Base-by-base conservation (phyloP, 2,888 invertebrate species). In the Erynnis tages region DNA sequence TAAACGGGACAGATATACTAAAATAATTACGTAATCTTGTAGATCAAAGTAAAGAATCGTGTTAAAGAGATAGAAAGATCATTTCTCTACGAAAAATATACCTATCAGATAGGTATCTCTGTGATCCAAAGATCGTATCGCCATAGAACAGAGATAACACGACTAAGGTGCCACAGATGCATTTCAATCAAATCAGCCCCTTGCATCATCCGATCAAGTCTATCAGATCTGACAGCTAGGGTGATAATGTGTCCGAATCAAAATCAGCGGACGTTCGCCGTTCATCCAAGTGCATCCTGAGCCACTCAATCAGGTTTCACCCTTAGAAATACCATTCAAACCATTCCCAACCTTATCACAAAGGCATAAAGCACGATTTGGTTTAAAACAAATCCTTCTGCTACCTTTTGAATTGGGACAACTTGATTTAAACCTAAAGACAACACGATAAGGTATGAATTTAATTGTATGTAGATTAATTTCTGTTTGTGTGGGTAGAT, bases 241-340 rank as follows among this genome's bases (percentile, higher is more conserved):
- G 10, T 25, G 40, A 49, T 43, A 35, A 34, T 41, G 32, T 25
- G 27, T 41, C 35, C 7, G 25, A 43, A 50, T 50, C 43, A 35
- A 32, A 34, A 49, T 41, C 49, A 41, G 41, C 49, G 41, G 49
- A 49, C 49, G 34, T 49, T 21, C 30, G 25, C 34, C 49, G 41
- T 49, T 41, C 32, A 34, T 41, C 34, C 17, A 13, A 41, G 34
- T 25, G 43, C 55, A 60, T 60, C 60, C 60, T 57, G 60, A 34
- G 21, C 10, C 25, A 41, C 34, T 34, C 34, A 41, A 34, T 49
- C 49, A 21, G 13, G 25, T 25, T 49, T 16, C 25, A 17, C 49
- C 10, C 32, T 40, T 32, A 19, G 5, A 43, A 43, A 17, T 35
- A 23, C 17, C 1, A 1, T 1, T 4, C 11, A 48, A 11, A 8